Evolutionary conservation across 2,113 vertebrate genomes (phyloP), one percentile per base, ranked within the genome.

Genomic region (Eurystomus gularis): DNA sequence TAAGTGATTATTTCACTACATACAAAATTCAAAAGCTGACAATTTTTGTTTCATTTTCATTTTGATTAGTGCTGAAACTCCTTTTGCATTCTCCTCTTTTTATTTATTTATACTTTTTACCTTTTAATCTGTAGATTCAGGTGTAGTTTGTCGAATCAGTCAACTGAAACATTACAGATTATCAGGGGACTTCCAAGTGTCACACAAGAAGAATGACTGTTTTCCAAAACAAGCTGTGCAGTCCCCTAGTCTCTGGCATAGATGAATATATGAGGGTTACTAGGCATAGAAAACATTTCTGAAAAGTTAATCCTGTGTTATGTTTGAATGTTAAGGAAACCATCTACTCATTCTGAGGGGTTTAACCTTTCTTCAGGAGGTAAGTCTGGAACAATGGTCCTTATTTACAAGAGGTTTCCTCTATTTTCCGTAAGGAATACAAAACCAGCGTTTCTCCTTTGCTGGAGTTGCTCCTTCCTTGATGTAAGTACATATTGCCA

Each of bases 211-310:
- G 82, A 94, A 97, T 91, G 73, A 95, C 77, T 96, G 87, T 96
- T 96, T 90, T 94, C 90, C 82, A 93, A 93, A 94, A 95, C 83
- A 96, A 97, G 91, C 90, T 94, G 82, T 93, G 88, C 79, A 96
- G 89, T 95, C 92, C 78, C 51, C 46, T 88, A 88, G 77, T 72
- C 76, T 96, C 72, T 91, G 88, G 83, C 89, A 71, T 80, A 86
- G 91, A 90, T 94, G 73, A 88, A 91, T 91, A 90, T 86, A n/a
- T 58, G 84, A 80, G 44, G 68, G 66, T 96, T 93, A 80, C 54
- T 89, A 94, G 77, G 80, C 40, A 72, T 62, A 87, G 86, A 87
- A 97, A 96, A 61, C 48, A 82, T 52, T 90, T 92, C 90, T 92
- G 75, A 95, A 94, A 91, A 92, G 75, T 78, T 96, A 96, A 96